Evolutionary conservation across 2,888 invertebrate genomes (phyloP), one percentile per base, ranked within the genome.

Genomic region (Dinocampus coccinellae): DNA sequence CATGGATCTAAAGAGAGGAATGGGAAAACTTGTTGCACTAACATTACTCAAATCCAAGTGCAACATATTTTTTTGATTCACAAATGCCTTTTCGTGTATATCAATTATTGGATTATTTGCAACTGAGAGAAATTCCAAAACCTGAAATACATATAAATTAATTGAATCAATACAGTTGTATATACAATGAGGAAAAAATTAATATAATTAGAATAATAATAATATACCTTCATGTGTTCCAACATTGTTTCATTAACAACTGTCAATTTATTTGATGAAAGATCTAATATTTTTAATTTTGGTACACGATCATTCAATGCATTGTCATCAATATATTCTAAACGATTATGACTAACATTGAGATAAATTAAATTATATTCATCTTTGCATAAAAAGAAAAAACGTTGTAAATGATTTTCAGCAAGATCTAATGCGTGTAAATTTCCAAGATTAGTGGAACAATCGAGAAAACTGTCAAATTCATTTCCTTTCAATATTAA

Each of bases 361-460:
- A 97, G 89, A 78, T 94, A 93, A 88, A 96, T 95, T 72, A 97
- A 89, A 16, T 95, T 95, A 82, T 96, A 96, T 74, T 97, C 90
- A 82, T 96, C 95, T 82, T 92, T 92, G 85, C 97, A 97, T 80
- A 95, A 75, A 29, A 87, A 86, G 72, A 85, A 86, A 36, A 87
- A 86, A 68, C 82, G 80, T 20, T 82, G 81, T 73, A 97, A 90
- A 85, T 94, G 93, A 89, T 97, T 97, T 84, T 92, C 92, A 53
- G 96, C 95, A 83, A 97, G 88, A 88, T 97, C 96, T 77, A 97
- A 88, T 1, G 93, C 93, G 79, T 93, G 90, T 78, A 97, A 89
- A 83, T 94, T 95, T 80, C 93, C 93, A 79, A 97, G 89, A 86
- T 95, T 94, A n/a, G 94, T 84, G 13, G 87, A 85, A 61, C 87